Percentiles rank a stretch among this genome's conserved stretches.
These are phyloP conservation scores for Otocyon megalotis DNA, from an alignment of 2,113 vertebrate species.

Conservation along the genomic window DNA sequence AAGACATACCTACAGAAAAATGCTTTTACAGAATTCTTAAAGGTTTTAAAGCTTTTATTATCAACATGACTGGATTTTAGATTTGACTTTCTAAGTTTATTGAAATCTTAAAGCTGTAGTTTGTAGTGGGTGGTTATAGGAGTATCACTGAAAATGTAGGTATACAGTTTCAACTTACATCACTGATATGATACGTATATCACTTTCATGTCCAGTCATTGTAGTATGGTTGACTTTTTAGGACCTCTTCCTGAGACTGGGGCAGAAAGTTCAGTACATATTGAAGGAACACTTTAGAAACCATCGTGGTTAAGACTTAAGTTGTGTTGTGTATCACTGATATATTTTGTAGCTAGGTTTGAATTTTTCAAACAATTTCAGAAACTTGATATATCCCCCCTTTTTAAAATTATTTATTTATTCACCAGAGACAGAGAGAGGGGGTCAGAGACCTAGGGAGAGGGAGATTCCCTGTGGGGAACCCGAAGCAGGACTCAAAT, in stretches of 20 bases:
- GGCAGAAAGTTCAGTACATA: not conserved
- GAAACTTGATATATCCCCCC: not conserved
- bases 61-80: not conserved
- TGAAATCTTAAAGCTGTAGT: not conserved
- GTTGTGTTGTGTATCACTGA: not conserved
- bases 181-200: not conserved
- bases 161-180: slow-evolving; percentile 16
- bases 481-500: no score
- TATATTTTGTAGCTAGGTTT: slow-evolving; percentile 18
- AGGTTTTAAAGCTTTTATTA: not conserved
- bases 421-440: no score
- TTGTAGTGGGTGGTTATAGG: not conserved
- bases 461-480: no score
- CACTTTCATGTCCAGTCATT: not conserved
- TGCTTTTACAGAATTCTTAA: not conserved
- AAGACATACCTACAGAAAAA: not conserved
- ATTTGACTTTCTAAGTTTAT: not conserved
- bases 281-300: slow-evolving; percentile 18
- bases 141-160: not conserved
- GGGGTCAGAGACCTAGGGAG: no score
- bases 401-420: no score
- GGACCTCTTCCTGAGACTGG: not conserved
- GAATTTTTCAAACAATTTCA: slow-evolving; percentile 37
- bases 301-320: not conserved
- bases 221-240: not conserved